phyloP scores from a whole-genome alignment of 2,888 invertebrate species.

The Noctuana brunneofusca region DNA sequence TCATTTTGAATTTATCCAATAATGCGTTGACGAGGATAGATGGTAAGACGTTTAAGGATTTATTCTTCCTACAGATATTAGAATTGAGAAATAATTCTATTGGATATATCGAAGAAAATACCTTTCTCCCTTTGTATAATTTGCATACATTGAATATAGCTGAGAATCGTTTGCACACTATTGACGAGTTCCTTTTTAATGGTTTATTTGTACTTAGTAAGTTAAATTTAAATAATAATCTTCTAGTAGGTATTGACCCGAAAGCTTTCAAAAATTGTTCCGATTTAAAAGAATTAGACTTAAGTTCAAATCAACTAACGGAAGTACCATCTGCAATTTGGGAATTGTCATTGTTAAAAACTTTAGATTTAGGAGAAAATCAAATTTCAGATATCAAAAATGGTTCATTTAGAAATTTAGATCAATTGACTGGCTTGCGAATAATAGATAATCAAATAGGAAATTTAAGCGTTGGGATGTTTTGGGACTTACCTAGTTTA shows the following conservation, averaged over 20 bases:
- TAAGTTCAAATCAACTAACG: slow-evolving; percentile 92
- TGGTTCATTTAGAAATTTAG: slow-evolving; percentile 92
- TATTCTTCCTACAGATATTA: slow-evolving; percentile 93
- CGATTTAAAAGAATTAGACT: slow-evolving; percentile 93
- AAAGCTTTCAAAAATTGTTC: slow-evolving; percentile 94
- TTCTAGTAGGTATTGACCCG: slow-evolving; percentile 88
- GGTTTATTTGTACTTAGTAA: slow-evolving; percentile 92
- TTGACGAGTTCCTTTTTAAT: slow-evolving; percentile 91
- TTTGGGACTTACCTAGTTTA: slow-evolving; percentile 91
- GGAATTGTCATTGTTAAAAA: slow-evolving; percentile 91
- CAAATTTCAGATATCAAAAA: slow-evolving; percentile 92
- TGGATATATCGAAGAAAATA: slow-evolving; percentile 92
- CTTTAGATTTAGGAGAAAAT: slow-evolving; percentile 96
- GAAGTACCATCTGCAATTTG: slow-evolving; percentile 92
- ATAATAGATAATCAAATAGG: slow-evolving; percentile 95
- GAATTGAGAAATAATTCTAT: slow-evolving; percentile 94
- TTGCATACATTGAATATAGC: slow-evolving; percentile 94
- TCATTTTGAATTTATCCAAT: slow-evolving; percentile 93
- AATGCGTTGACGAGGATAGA: slow-evolving; percentile 93
- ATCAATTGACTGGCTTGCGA: slow-evolving; percentile 92
- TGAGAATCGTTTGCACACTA: slow-evolving; percentile 91
- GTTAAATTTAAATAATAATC: slow-evolving; percentile 92
- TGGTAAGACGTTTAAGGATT: slow-evolving; percentile 92
- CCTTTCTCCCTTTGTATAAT: slow-evolving; percentile 94
- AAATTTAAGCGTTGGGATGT: slow-evolving; percentile 92